Base-by-base conservation (phyloP, 1,140 invertebrate genomes). In the Dendrolimus kikuchii region DNA sequence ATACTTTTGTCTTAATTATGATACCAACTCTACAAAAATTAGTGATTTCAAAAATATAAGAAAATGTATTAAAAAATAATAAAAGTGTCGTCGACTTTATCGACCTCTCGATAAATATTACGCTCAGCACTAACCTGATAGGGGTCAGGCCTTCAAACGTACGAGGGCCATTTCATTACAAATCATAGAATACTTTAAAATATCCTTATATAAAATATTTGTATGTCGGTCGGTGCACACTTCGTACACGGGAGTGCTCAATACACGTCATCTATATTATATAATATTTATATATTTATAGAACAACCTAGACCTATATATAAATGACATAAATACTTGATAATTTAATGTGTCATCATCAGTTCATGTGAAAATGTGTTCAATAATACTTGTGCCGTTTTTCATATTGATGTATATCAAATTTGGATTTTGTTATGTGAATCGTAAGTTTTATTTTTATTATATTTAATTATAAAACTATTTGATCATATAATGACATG, bases 171-270 rank as follows among this genome's bases (percentile, higher is more conserved):
- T 67, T 73, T 69, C 59, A 68, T 55, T 71, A 72, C 73, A 81
- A 85, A 81, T 80, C 75, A 82, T 71, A 75, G 66, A 64, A 71
- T 71, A 66, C 71, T 77, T 83, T 82, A 85, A 23, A 76, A 85
- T 81, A 79, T 80, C 69, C 58, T 74, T 73, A 76, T 69, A 65
- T 69, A 71, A 75, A 69, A 61, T 57, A 58, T 60, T 63, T 62
- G 44, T 59, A 55, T 52, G 60, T 71, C 69, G 77, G 74, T 80
- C 49, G 55, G 57, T 60, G 66, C 62, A 67, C 60, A 62, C 64
- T 67, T 57, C 64, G 53, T 50, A 71, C 64, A 67, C 62, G 59
- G 54, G 57, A 55, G 54, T 48, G 42, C 62, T 67, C 55, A 51
- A 60, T 61, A 62, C 41, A 58, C 47, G 51, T 53, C 51, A 55